Evolutionary conservation across 2,113 vertebrate species (phyloP).

Genomic region (Alligator sinensis): DNA sequence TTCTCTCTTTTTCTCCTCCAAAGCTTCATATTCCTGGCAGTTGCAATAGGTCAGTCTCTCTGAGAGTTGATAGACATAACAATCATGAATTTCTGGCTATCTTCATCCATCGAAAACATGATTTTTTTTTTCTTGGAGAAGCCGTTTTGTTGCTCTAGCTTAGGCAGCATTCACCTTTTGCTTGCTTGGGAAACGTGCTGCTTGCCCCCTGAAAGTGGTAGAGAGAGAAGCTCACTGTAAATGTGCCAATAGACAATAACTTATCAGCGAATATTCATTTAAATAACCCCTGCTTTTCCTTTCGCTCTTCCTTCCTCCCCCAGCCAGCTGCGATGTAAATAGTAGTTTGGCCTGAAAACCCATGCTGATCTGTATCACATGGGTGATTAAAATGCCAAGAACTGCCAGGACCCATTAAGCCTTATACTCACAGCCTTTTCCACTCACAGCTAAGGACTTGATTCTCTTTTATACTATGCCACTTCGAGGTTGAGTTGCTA

Average conservation of each 20-base stretch:
- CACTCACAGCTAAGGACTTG: no score
- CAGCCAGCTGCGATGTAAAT: neutral
- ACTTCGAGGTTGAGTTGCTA: no score
- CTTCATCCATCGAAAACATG: neutral
- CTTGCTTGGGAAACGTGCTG: neutral
- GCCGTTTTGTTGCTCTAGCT: neutral
- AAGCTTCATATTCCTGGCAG: neutral
- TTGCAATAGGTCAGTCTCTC: neutral
- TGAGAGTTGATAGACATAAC: conserved; percentile 22
- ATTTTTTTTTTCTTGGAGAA: neutral
- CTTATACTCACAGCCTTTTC: no score
- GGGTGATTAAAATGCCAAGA: neutral
- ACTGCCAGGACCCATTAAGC: neutral
- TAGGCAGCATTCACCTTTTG: neutral
- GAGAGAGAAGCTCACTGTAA: neutral
- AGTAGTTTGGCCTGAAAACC: neutral
- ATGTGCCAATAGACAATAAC: neutral
- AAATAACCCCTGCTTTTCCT: neutral
- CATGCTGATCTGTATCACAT: neutral
- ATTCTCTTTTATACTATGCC: no score
- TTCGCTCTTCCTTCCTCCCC: neutral
- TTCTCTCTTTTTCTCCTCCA: neutral
- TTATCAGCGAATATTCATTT: neutral
- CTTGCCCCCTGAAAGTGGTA: neutral
- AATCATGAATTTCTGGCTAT: neutral